Conservation (phyloP, 2,797 vertebrate species). For the Esox masquinongy region DNA sequence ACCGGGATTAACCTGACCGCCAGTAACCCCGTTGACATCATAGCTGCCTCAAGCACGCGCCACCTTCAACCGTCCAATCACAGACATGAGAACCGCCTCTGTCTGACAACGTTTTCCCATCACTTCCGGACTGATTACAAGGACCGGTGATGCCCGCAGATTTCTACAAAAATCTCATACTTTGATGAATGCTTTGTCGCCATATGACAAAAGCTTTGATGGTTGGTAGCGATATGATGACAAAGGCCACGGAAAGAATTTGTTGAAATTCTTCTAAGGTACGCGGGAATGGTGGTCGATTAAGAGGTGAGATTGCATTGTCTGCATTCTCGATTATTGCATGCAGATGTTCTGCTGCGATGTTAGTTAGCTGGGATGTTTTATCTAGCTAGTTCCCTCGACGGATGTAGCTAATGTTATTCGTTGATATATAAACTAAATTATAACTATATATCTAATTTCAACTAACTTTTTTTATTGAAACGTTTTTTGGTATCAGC, state of each 20-base stretch:
- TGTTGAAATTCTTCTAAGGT: constrained; percentile 19
- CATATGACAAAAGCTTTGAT: not conserved
- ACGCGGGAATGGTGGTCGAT: constrained; percentile 37
- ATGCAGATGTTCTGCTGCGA: constrained; percentile 21
- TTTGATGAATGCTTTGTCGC: not conserved
- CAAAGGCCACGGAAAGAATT: not conserved
- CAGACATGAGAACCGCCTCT: constrained; percentile 35
- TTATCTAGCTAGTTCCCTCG: not conserved
- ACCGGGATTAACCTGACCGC: constrained; percentile 62
- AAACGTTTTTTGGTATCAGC: not conserved
- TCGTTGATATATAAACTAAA: not conserved
- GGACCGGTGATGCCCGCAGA: constrained; percentile 57
- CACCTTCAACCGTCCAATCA: constrained; percentile 83
- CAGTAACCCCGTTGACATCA: constrained; percentile 81
- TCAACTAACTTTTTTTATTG: not conserved
- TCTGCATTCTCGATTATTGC: constrained; percentile 50
- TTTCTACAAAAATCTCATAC: constrained; percentile 24
- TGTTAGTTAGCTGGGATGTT: not conserved
- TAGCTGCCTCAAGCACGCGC: constrained; percentile 77
- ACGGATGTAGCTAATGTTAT: not conserved
- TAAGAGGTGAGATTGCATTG: constrained; percentile 69
- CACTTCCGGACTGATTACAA: constrained; percentile 69
- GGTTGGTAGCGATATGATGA: not conserved
- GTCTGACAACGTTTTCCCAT: constrained; percentile 53
- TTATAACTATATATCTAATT: not conserved